Base-by-base conservation (phyloP, 2,888 invertebrate species). In the Tetanocera ferruginea region DNA sequence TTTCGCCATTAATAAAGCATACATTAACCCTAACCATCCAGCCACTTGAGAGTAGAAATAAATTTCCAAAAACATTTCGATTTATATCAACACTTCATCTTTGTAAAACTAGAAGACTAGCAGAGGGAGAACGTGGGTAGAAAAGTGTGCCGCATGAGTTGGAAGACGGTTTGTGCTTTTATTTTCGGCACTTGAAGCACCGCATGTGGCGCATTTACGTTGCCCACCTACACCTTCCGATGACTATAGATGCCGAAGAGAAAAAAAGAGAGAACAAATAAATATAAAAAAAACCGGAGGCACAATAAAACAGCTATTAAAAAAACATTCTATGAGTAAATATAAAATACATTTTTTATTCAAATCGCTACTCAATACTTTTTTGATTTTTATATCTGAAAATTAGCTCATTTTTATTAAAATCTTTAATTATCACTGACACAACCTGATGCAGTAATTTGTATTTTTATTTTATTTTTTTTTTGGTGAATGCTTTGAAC, bases 171-270 rank as follows among this genome's bases (percentile, higher is more conserved):
- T 43, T 11, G 43, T 67, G 43, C 67, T 81, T 37, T 34, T 64
- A 76, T 77, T 81, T 80, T 79, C 81, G 78, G 78, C 79, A 60
- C 57, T 60, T 23, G 57, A 60, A 19, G 57, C 57, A 28, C 57
- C 57, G 8, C 23, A 23, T 60, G 57, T 25, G 57, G 57, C 57
- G 25, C 57, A 28, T 25, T 60, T 55, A 25, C 57, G 57, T 28
- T 25, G 57, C 57, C 25, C 57, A 60, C 57, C 57, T 11, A 60
- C 25, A 23, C 23, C 57, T 19, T 28, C 23, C 11, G 43, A 11
- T 43, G 43, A 43, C 43, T 43, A 43, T 43, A 43, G 43, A 43
- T 14, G 55, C 11, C 19, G 25, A 25, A 60, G 11, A 19, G 11
- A 25, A 60, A 25, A 60, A 60, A 8, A 55, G 19, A 55, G 8